Base-by-base conservation (phyloP, 2,113 vertebrate species). In the Platycercus adscitus region DNA sequence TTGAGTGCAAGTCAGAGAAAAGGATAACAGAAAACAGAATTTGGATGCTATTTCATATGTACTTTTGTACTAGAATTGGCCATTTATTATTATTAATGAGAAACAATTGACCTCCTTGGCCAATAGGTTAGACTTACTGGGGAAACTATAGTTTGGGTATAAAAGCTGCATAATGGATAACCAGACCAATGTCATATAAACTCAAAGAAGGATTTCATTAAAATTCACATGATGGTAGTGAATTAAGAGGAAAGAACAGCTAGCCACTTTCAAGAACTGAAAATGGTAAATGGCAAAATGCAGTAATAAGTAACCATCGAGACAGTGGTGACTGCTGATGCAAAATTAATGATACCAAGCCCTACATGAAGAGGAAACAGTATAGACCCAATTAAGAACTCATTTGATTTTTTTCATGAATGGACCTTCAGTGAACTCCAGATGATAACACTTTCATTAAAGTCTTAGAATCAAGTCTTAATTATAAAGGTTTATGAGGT, bases 141-240 rank as follows among this genome's bases (percentile, higher is more conserved):
- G 61, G 56, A 86, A 92, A 53, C 10, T 49, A 2, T 56, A 52
- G 37, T 72, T 92, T 60, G 37, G 28, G 11, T 76, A 33, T 7
- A 17, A 76, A 79, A 84, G 28, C 23, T 66, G 89, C 37, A 33
- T 85, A 47, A 63, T 63, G 65, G 6, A 19, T 72, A 82, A 70
- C 37, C 41, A 87, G 63, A 72, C 20, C 17, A 50, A 55, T 18
- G 1, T 68, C 33, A 37, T 76, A 56, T 14, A 49, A 94, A 79
- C 69, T 86, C 69, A 66, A 63, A 88, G 33, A 76, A 89, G 24
- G 8, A 55, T 90, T 81, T 94, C 69, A 95, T 96, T 93, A 87
- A 89, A 93, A 93, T 88, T 89, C 53, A 46, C 29, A 33, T 17
- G 29, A 35, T 15, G 2, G 11, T 90, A 29, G 63, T 82, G 60